Evolutionary conservation across 2,888 invertebrate species (phyloP).

Genomic region (Scelioninae gen. 1): DNA sequence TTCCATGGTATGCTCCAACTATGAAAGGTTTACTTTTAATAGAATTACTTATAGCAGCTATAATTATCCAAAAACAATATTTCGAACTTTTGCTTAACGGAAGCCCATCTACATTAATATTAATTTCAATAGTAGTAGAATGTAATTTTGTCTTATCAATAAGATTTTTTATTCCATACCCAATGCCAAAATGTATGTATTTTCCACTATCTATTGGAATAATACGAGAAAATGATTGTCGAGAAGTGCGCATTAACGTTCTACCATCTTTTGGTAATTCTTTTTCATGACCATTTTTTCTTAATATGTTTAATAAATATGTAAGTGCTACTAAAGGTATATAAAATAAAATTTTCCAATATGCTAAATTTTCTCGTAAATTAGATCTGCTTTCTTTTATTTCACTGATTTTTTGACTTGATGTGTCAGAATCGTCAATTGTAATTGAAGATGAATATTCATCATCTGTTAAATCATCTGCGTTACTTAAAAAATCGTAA

Average conservation of each 20-base stretch:
- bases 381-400: no score
- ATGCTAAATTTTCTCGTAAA: neutral
- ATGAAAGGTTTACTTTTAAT: conserved; percentile 10
- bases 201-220: neutral
- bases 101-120: neutral
- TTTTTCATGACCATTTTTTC: neutral
- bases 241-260: conserved; percentile 6
- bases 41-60: neutral
- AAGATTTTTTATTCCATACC: neutral
- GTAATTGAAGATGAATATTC: conserved; percentile 22
- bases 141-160: neutral
- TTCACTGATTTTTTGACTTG: no score
- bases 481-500: conserved; percentile 5
- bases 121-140: neutral
- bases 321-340: neutral
- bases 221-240: neutral
- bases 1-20: conserved; percentile 1
- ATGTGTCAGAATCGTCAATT: no score
- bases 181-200: conserved; percentile 14
- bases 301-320: neutral
- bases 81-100: conserved; percentile 10
- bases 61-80: conserved; percentile 1
- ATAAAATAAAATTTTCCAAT: conserved; percentile 9
- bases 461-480: conserved; percentile 35
- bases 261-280: conserved; percentile 2